A percentile compares a stretch with the other conserved stretches of the same genome.
Conservation (phyloP, 64 coral and sea anemone species). For the Porites australiensis region DNA sequence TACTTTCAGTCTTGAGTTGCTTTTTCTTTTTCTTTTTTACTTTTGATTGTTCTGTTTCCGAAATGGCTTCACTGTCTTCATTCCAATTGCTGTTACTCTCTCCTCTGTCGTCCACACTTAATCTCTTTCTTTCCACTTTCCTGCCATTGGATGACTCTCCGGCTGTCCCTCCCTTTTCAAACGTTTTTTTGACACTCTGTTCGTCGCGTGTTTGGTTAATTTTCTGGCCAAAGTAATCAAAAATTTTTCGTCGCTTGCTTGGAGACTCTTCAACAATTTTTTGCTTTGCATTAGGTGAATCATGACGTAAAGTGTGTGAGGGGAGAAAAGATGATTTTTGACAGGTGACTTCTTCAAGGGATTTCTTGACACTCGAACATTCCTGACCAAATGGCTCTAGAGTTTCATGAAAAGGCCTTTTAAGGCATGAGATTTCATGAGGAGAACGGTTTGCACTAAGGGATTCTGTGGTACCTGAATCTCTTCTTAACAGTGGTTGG, state of each 20-base stretch:
- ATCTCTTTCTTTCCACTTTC: too few species aligned
- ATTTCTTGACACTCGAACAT: too few species aligned
- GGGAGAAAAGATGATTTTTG: not conserved
- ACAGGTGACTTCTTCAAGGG: too few species aligned
- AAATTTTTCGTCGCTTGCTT: conserved; percentile 10
- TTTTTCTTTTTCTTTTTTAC: not conserved
- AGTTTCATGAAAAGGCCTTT: not conserved
- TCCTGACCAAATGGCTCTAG: not conserved
- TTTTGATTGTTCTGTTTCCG: not conserved
- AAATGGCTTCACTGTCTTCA: too few species aligned
- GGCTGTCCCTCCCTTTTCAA: too few species aligned
- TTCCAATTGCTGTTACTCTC: too few species aligned
- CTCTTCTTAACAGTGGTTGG: not conserved
- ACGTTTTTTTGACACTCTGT: too few species aligned
- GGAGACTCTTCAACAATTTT: not conserved
- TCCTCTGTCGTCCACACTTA: too few species aligned
- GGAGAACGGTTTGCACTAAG: not conserved
- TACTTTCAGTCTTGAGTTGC: not conserved
- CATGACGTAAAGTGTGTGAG: not conserved
- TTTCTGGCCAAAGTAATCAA: not conserved
- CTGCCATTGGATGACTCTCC: too few species aligned
- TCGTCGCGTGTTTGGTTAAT: not conserved
- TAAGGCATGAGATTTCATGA: not conserved
- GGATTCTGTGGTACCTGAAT: not conserved
- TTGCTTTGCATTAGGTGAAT: not conserved